Evolutionary conservation across 2,888 invertebrate genomes (phyloP).

Genomic region (Xestoiulus laeticollis): DNA sequence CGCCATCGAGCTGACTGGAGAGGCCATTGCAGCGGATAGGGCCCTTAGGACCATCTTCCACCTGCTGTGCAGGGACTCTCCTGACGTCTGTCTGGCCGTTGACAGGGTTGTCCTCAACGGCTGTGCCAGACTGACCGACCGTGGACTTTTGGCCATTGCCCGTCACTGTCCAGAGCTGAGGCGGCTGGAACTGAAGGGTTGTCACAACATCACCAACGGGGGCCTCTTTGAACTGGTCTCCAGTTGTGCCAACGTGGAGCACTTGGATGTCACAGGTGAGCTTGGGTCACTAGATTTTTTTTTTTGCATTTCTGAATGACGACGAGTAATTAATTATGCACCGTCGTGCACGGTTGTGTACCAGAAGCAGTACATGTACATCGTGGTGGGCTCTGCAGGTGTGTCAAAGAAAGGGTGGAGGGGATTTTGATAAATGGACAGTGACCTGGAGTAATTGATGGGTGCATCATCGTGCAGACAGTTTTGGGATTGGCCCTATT

Average conservation of each 20-base stretch:
- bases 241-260: slow-evolving; percentile 81
- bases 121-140: slow-evolving; percentile 78
- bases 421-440: background rate
- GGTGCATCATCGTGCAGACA: background rate
- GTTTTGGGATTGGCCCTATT: background rate
- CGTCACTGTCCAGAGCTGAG: slow-evolving; percentile 83
- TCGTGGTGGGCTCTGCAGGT: background rate
- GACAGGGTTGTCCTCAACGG: slow-evolving; percentile 75
- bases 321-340: background rate
- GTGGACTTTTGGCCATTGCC: slow-evolving; percentile 78
- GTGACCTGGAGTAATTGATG: background rate
- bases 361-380: background rate
- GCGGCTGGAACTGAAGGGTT: slow-evolving; percentile 80
- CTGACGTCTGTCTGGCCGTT: slow-evolving; percentile 74
- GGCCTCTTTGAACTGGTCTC: slow-evolving; percentile 81
- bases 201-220: slow-evolving; percentile 77
- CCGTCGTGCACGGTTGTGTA: background rate
- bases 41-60: slow-evolving; percentile 71
- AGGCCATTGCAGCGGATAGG: slow-evolving; percentile 72
- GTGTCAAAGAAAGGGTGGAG: background rate
- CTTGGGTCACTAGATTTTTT: background rate
- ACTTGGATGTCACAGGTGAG: slow-evolving; percentile 84
- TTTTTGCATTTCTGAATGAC: background rate
- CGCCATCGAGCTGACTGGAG: slow-evolving; percentile 72
- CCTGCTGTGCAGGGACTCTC: slow-evolving; percentile 73